Evolutionary conservation across 2,113 vertebrate species (phyloP).

Genomic region (Zosterops japonicus): DNA sequence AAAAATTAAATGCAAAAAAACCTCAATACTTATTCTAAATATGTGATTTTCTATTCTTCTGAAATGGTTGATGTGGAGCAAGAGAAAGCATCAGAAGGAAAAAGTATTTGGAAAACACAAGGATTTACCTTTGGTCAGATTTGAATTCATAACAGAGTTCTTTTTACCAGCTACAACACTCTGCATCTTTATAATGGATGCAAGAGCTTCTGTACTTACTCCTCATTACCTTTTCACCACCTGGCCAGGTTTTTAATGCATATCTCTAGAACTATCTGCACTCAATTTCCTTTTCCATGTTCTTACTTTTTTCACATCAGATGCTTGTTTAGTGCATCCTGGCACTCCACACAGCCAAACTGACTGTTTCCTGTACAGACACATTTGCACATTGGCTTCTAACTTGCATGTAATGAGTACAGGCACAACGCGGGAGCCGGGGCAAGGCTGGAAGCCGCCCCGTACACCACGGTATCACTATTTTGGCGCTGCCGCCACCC

Average conservation of each 20-base stretch:
- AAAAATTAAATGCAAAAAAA: not conserved
- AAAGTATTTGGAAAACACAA: not conserved
- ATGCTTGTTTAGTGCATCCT: rapidly evolving
- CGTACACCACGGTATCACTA: rapidly evolving
- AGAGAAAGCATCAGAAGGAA: not conserved
- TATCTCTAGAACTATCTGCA: not conserved
- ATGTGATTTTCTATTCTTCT: not conserved
- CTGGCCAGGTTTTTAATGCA: rapidly evolving
- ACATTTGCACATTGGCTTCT: not conserved
- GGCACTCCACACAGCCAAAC: rapidly evolving
- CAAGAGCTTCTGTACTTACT: not conserved
- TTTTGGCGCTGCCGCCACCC: rapidly evolving
- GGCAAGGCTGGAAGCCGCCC: not conserved
- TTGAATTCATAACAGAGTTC: not conserved
- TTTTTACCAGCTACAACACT: not conserved
- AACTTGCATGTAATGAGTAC: rapidly evolving
- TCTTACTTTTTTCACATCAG: not conserved
- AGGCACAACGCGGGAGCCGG: rapidly evolving
- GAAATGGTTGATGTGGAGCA: rapidly evolving
- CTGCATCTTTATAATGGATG: too few species aligned
- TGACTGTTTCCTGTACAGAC: not conserved
- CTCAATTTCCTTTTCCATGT: not conserved
- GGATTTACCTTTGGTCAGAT: not conserved
- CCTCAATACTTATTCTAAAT: not conserved
- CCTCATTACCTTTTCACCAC: not conserved